Base-by-base conservation (phyloP, 2,797 vertebrate genomes). In the Smutsia gigantea region DNA sequence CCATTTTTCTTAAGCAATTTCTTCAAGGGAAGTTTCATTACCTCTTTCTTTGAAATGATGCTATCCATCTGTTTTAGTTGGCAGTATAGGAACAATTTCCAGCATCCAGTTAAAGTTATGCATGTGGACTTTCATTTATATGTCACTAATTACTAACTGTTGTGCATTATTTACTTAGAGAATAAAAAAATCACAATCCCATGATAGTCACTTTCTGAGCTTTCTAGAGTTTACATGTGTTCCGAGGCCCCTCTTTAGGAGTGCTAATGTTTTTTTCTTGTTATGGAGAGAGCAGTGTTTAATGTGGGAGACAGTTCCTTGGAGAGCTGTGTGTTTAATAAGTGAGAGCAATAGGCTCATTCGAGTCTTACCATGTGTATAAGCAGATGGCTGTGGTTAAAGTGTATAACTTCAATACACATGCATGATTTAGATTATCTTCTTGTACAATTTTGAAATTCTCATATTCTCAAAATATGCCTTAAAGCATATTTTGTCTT, bases 41-140 rank as follows among this genome's bases (percentile, higher is more conserved):
- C 42, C 72, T 83, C 95, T 96, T 97, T 97, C 61, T 96, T 93
- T 86, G 83, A 93, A 97, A 93, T 87, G 92, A 94, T 91, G 53
- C 9, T 84, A 66, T 94, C 92, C 96, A 93, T 96, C 87, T 98
- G 97, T 57, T 96, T 95, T 92, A 94, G 61, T 78, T 97, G 96
- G 94, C 96, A 96, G 74, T 27, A 37, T 17, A n/a, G 37, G 84
- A 90, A 42, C 7, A 21, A 72, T 81, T 96, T 93, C 95, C 93
- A 95, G 95, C 81, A 90, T 75, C 59, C 95, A 96, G n/a, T 89
- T 87, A 93, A 94, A 96, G 78, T 79, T n/a, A 66, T 59, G 29
- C 25, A 68, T 79, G 71, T 87, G 69, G 87, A 91, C n/a, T 91
- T 88, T 94, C 59, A 82, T 92, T 92, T 92, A 57, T 49, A 68